phyloP scores from a whole-genome alignment of 92 coral and sea anemone genomes.

The Parazoanthus swiftii region DNA sequence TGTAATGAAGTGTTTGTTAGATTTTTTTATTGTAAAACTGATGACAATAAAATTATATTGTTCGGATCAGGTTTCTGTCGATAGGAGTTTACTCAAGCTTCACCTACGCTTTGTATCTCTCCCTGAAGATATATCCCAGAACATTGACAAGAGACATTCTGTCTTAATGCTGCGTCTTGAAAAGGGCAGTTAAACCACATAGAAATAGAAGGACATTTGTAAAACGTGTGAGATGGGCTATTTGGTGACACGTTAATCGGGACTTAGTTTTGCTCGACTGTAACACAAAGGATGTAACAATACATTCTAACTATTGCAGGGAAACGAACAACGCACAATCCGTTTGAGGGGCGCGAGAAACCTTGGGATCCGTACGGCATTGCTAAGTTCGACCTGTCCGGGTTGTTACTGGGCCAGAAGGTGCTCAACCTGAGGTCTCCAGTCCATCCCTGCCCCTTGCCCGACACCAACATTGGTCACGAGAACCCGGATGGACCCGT shows the following conservation, averaged over 20 bases:
- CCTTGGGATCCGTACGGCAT: constrained; percentile 96
- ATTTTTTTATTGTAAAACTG: no score
- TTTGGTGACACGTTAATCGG: background rate
- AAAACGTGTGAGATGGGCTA: background rate
- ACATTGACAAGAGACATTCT: background rate
- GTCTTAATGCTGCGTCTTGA: background rate
- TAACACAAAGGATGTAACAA: background rate
- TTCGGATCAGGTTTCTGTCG: no score
- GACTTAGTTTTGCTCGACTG: background rate
- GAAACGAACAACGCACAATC: constrained; percentile 97
- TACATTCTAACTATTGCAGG: constrained; percentile 44
- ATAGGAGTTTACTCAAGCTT: no score
- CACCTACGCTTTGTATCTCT: no score
- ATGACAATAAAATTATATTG: no score
- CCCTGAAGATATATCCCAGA: background rate
- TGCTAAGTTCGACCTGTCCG: constrained; percentile 91
- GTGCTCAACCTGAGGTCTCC: constrained; percentile 77
- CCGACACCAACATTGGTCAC: constrained; percentile 84
- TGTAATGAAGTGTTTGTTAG: no score
- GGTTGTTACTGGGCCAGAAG: constrained; percentile 82
- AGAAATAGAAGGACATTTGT: no score
- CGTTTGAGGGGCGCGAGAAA: constrained; percentile 80
- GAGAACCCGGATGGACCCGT: constrained; percentile 84
- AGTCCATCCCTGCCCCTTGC: constrained; percentile 83
- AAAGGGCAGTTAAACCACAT: no score